Evolutionary conservation across 2,113 vertebrate species (phyloP).

Genomic region (Nematolebias whitei): DNA sequence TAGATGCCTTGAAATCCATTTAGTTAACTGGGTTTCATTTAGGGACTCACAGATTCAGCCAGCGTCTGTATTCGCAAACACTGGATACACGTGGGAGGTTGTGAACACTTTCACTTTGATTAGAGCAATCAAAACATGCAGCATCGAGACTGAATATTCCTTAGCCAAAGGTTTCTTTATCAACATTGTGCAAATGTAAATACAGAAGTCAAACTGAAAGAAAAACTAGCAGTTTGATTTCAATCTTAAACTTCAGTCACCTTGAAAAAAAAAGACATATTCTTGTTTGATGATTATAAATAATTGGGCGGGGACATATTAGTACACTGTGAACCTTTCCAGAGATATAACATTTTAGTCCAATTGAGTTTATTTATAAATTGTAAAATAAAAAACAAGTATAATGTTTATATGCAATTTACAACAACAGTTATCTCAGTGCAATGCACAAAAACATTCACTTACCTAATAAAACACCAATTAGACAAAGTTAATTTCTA

Average conservation of each 20-base stretch:
- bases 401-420: too few species aligned
- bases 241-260: background rate
- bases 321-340: background rate
- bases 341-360: too few species aligned
- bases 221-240: background rate
- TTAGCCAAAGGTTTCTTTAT: background rate
- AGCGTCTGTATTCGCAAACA: background rate
- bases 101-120: background rate
- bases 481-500: too few species aligned
- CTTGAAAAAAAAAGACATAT: background rate
- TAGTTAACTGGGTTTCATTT: conserved; percentile 5
- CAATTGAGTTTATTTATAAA: too few species aligned
- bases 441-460: too few species aligned
- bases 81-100: background rate
- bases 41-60: background rate
- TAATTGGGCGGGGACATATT: background rate
- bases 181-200: background rate
- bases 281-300: background rate
- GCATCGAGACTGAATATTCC: background rate
- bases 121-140: background rate
- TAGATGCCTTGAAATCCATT: background rate
- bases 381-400: too few species aligned
- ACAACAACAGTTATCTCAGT: too few species aligned
- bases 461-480: too few species aligned
- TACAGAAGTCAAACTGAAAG: too few species aligned